These are phyloP conservation scores for Steinernema carpocapsae DNA, from an alignment of 2,888 invertebrate species.

Conservation along the genomic window DNA sequence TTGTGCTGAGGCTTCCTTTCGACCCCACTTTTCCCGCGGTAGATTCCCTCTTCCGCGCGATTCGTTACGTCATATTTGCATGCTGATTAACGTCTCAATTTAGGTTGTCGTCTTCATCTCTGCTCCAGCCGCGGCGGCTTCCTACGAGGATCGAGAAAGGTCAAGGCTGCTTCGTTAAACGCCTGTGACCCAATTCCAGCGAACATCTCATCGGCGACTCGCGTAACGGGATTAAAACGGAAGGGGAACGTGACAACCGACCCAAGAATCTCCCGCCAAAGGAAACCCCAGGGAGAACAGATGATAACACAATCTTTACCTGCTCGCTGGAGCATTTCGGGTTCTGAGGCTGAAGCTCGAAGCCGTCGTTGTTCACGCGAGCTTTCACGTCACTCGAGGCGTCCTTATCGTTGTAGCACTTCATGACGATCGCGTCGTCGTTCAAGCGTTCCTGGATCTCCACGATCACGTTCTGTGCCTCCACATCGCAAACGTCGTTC, in stretches of 20 bases:
- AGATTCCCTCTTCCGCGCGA: no score
- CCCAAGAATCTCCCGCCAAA: slow-evolving; percentile 2
- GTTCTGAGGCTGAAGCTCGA: slow-evolving; percentile 42
- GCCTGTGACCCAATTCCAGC: slow-evolving; percentile 19
- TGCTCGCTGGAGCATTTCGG: slow-evolving; percentile 44
- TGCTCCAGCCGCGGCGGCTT: slow-evolving; percentile 12
- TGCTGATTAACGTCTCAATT: slow-evolving; percentile 30
- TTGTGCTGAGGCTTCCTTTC: no score
- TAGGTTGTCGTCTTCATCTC: slow-evolving; percentile 15
- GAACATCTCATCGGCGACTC: not conserved
- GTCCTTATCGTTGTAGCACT: slow-evolving; percentile 45
- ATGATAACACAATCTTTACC: slow-evolving; percentile 34
- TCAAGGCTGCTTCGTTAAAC: slow-evolving; percentile 23
- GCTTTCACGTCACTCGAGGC: not conserved
- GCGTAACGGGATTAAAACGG: not conserved
- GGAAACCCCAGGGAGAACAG: not conserved
- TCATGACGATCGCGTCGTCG: slow-evolving; percentile 51
- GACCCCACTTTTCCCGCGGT: no score
- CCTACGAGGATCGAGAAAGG: slow-evolving; percentile 11
- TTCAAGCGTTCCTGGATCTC: slow-evolving; percentile 56
- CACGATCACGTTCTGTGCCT: slow-evolving; percentile 63
- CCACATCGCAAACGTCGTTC: slow-evolving; percentile 64
- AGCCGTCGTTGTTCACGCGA: slow-evolving; percentile 43
- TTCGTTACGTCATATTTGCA: no score
- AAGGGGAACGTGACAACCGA: slow-evolving; percentile 14